Evolutionary conservation across 1,140 invertebrate species (phyloP).

Genomic region (Cydia strobilella): DNA sequence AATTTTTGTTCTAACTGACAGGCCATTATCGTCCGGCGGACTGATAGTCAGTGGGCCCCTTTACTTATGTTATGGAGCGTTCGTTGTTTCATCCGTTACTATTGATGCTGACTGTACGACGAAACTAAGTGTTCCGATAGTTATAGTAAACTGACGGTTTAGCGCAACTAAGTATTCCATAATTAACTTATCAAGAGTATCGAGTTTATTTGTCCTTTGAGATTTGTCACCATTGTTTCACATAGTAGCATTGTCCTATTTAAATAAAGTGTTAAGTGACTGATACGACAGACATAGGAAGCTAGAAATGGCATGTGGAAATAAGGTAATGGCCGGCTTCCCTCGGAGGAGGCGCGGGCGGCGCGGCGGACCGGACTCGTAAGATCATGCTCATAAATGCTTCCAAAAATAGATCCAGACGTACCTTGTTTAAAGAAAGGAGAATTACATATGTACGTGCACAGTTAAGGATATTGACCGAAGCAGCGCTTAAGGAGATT

Average conservation of each 20-base stretch:
- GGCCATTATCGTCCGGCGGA: too few relatives aligned
- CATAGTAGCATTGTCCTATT: background rate
- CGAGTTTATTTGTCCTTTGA: too few relatives aligned
- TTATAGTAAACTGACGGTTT: too few relatives aligned
- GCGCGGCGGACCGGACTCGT: conserved; percentile 37
- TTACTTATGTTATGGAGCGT: too few relatives aligned
- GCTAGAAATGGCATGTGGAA: conserved; percentile 53
- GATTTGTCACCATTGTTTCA: background rate
- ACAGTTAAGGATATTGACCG: conserved; percentile 11
- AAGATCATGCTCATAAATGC: conserved; percentile 10
- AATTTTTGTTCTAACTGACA: too few relatives aligned
- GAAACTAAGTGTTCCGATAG: too few relatives aligned
- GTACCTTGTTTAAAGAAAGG: background rate
- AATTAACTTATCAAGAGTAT: too few relatives aligned
- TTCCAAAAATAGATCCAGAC: background rate
- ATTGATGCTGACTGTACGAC: too few relatives aligned
- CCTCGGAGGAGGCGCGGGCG: conserved; percentile 53
- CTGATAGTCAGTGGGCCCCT: too few relatives aligned
- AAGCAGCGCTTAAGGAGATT: background rate
- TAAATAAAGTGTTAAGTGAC: conserved; percentile 11
- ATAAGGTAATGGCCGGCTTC: conserved; percentile 70
- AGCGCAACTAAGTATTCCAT: too few relatives aligned
- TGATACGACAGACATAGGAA: conserved; percentile 16
- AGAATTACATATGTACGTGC: background rate
- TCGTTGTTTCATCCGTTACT: too few relatives aligned